Conservation (phyloP, 2,797 vertebrate genomes). For the Phoebastria nigripes region DNA sequence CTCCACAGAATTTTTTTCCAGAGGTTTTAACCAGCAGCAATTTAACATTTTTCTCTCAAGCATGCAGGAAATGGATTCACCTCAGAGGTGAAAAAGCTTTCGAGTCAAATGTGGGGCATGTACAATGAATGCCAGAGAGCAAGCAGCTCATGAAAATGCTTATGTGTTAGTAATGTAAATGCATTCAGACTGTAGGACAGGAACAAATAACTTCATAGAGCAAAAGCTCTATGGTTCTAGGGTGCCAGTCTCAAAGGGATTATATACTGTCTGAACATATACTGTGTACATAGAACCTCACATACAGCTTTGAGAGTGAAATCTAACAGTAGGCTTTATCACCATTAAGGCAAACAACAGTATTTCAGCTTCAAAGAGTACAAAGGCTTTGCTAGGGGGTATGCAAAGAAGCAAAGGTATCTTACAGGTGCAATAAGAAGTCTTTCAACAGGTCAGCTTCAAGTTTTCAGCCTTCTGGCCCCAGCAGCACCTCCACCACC, state of each 20-base stretch:
- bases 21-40: neutral
- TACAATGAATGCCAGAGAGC: neutral
- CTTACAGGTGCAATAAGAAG: neutral
- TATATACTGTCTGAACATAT: neutral
- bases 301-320: neutral
- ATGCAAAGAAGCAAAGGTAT: neutral
- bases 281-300: neutral
- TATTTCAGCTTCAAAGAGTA: neutral
- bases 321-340: neutral
- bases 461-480: neutral
- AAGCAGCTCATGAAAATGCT: neutral
- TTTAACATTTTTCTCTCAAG: neutral
- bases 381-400: neutral
- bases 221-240: neutral
- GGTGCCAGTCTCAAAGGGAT: neutral
- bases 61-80: neutral
- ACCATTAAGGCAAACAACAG: conserved; percentile 11
- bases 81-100: neutral
- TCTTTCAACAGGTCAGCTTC: neutral
- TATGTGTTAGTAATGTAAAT: neutral
- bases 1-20: neutral
- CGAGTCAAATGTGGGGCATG: neutral
- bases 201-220: neutral
- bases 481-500: neutral
- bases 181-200: neutral